phyloP scores from a whole-genome alignment of 2,888 invertebrate species.

The Oscheius sp. region DNA sequence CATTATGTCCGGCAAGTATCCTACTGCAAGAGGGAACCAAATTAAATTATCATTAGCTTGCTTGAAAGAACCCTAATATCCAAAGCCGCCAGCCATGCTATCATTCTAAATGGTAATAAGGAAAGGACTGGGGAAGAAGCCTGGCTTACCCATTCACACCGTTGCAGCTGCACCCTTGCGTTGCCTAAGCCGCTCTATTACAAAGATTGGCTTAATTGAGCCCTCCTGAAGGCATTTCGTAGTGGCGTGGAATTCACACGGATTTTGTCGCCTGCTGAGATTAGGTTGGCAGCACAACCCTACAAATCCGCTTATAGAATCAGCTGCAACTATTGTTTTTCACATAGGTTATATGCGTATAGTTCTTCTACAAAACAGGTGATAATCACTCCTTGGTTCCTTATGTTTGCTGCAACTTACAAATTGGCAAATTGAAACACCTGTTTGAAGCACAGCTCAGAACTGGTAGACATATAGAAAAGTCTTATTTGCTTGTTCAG shows the following conservation, averaged over 20 bases:
- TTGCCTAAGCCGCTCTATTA: not conserved
- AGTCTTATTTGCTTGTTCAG: not conserved
- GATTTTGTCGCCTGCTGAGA: conserved; percentile 2
- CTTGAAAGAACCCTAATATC: not conserved
- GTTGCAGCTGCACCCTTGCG: conserved; percentile 7
- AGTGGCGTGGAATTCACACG: conserved; percentile 11
- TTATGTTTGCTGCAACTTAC: not conserved
- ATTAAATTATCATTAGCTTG: too few relatives aligned
- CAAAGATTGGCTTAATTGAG: conserved; percentile 4
- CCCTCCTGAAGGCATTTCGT: not conserved
- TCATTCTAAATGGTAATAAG: not conserved
- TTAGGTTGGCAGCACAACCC: not conserved
- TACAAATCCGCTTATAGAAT: conserved; percentile 4
- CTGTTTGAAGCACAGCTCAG: not conserved
- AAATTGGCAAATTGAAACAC: not conserved
- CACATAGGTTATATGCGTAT: too few relatives aligned
- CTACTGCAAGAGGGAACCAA: too few relatives aligned
- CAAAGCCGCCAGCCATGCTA: conserved; percentile 5
- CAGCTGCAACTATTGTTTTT: too few relatives aligned
- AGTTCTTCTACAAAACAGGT: not conserved
- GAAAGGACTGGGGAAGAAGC: not conserved
- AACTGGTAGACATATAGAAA: not conserved
- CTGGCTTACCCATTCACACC: conserved; percentile 33
- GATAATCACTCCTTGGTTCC: not conserved
- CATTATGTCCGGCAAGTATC: not conserved